Conservation (phyloP, 1,140 invertebrate species). For the Campoletis sonorensis region DNA sequence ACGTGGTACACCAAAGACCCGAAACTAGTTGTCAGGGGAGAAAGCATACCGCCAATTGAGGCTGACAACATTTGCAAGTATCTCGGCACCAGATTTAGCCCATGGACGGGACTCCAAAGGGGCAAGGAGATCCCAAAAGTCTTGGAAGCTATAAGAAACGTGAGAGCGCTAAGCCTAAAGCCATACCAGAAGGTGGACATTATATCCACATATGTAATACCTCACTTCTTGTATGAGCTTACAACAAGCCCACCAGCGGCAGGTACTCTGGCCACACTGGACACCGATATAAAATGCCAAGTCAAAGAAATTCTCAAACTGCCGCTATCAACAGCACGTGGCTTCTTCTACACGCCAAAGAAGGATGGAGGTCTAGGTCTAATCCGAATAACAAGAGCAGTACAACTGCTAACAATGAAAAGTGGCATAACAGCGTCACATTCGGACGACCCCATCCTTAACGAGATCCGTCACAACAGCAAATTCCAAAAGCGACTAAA, state of each 20-base stretch:
- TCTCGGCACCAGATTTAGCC: constrained; percentile 37
- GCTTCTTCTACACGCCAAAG: constrained; percentile 36
- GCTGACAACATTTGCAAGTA: constrained; percentile 20
- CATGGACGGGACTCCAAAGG: constrained; percentile 38
- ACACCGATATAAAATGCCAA: background rate
- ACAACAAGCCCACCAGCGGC: too few relatives aligned
- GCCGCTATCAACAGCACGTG: background rate
- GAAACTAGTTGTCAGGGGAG: background rate
- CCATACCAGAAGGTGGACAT: constrained; percentile 28
- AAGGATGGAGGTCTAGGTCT: constrained; percentile 30
- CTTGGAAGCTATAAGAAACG: background rate
- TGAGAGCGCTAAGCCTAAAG: constrained; percentile 8
- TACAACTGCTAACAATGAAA: background rate
- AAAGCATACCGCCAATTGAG: constrained; percentile 18
- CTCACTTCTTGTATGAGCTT: constrained; percentile 3
- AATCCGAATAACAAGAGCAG: background rate
- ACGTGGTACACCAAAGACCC: constrained; percentile 48
- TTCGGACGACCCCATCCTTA: background rate
- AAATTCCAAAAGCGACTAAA: background rate
- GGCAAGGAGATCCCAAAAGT: constrained; percentile 5
- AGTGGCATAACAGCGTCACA: background rate
- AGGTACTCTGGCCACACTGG: background rate
- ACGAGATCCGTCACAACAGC: background rate
- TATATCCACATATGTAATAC: background rate
- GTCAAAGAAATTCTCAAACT: constrained; percentile 38